Evolutionary conservation across 2,113 vertebrate genomes (phyloP), one percentile per base, ranked within the genome.

Genomic region (Alethe castanea): DNA sequence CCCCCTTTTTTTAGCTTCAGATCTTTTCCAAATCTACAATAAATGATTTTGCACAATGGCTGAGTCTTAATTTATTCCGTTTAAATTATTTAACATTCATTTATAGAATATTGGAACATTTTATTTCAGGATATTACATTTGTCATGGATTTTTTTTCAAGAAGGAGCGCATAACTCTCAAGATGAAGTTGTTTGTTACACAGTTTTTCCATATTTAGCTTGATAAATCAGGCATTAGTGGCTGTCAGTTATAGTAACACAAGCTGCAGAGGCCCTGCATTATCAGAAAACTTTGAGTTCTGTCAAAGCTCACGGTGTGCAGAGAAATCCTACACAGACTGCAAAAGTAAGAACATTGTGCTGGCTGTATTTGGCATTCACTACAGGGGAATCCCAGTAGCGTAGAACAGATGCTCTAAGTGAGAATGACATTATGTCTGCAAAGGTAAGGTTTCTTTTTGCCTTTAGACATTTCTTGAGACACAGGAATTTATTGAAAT

Each of bases 1-100:
- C 2, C 6, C 6, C 1, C 3, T 1, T 19, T 79, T 85, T 71
- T 70, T 50, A 66, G 22, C 14, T 35, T 86, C 67, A 78, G 11
- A 91, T 81, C 22, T 67, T 83, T 86, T 83, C 57, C 54, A 82
- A 92, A 90, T 62, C 22, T n/a, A 60, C 50, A 94, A 38, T 67
- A 86, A 92, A 86, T 79, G 6, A 14, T 53, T 87, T 83, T 90
- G 19, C n/a, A 71, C 40, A 94, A 29, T 40, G 40, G 3, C 36
- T 72, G 77, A 83, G 6, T 90, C 64, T 86, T 76, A 89, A 80
- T 94, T 94, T 87, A 92, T 96, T 94, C 22, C 16, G n/a, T 60
- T 77, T 94, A 29, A 95, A 92, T 93, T 92, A 92, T 91, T 94
- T 88, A 94, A 1, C 48, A 84, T 74, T 72, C 24, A 84, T 77